Conservation (phyloP, 2,888 invertebrate species). For the Mesochorus sp. region DNA sequence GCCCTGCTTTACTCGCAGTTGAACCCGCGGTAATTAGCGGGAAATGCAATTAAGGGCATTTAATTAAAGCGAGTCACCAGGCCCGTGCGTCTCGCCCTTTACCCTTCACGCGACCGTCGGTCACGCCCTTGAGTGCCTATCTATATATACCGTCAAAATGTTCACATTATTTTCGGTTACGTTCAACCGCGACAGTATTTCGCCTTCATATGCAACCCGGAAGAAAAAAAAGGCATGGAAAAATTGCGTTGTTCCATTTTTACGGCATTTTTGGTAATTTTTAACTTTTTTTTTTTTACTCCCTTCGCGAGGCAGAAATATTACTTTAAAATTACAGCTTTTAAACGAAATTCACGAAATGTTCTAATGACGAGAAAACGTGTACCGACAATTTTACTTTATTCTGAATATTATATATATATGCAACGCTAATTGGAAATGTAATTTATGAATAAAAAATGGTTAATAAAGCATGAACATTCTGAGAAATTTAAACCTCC, state of each 20-base stretch:
- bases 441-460: background rate
- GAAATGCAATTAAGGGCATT: constrained; percentile 78
- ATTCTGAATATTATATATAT: background rate
- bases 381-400: background rate
- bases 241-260: no score
- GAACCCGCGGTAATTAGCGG: constrained; percentile 75
- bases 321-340: no score
- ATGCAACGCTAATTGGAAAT: background rate
- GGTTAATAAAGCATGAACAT: background rate
- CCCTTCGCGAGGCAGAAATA: no score
- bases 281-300: no score
- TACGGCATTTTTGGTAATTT: no score
- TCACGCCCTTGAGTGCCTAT: constrained; percentile 56
- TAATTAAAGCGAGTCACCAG: constrained; percentile 77
- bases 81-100: constrained; percentile 35
- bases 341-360: no score
- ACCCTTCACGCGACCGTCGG: constrained; percentile 29
- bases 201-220: background rate
- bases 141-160: constrained; percentile 39
- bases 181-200: background rate
- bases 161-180: constrained; percentile 18
- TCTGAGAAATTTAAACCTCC: background rate
- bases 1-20: constrained; percentile 41
- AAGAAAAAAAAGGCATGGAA: no score
- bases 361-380: no score